These are phyloP conservation scores for Muscina levida DNA, from an alignment of 2,888 invertebrate genomes.

Conservation along the genomic window DNA sequence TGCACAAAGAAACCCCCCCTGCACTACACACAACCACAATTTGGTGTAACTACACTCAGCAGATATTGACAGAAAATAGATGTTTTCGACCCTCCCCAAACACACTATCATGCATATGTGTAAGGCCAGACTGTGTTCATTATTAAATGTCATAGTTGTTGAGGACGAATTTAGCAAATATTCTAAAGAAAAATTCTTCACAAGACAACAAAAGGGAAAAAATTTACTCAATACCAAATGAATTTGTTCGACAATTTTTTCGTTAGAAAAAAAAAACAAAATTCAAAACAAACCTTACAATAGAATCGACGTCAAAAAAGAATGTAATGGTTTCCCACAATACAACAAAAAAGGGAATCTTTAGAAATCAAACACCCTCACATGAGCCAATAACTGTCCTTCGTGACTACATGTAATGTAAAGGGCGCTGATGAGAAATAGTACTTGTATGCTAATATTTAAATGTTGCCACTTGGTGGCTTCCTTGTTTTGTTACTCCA, in stretches of 20 bases:
- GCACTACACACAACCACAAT: background rate
- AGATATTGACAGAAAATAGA: background rate
- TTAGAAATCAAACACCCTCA: background rate
- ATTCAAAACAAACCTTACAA: background rate
- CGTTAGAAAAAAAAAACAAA: background rate
- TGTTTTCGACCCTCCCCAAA: background rate
- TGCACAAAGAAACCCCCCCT: background rate
- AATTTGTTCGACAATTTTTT: constrained; percentile 26
- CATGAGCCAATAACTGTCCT: background rate
- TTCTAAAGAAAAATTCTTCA: constrained; percentile 8
- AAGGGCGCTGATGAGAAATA: too few relatives aligned
- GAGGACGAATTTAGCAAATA: constrained; percentile 17
- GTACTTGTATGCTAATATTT: background rate
- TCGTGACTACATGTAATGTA: background rate
- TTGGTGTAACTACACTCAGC: too few relatives aligned
- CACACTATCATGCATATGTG: background rate
- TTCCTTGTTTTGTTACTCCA: background rate
- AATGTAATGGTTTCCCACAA: constrained; percentile 18
- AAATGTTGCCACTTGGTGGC: constrained; percentile 21
- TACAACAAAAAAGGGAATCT: background rate
- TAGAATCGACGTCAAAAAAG: constrained; percentile 1
- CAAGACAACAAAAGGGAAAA: constrained; percentile 17
- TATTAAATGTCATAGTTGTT: constrained; percentile 4
- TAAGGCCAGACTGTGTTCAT: background rate
- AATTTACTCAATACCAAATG: constrained; percentile 20